Evolutionary conservation across 92 coral and sea anemone genomes (phyloP), one percentile per base, ranked within the genome.

Genomic region (Umimayanthus chanpuru): DNA sequence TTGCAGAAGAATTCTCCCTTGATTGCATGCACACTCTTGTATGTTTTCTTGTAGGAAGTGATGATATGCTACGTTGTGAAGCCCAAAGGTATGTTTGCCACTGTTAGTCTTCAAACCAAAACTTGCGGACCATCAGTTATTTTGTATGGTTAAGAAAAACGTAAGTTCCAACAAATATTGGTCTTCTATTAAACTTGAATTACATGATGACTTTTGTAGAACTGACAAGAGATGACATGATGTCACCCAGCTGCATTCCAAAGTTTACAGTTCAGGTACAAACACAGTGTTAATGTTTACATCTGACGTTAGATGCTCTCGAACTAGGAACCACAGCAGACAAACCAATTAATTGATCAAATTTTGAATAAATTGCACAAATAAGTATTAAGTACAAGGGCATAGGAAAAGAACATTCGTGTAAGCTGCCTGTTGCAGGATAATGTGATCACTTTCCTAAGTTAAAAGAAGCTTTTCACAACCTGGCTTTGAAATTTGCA

Each of bases 191-290:
- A 32, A 32, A 9, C 25, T 61, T 53, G 58, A 53, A 21, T 49
- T 90, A 16, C 53, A 56, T 11, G 36, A 32, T 32, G 36, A 32
- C 36, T 32, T 32, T 32, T 32, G 8, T 65, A 94, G 98, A 79
- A 53, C 79, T 92, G 71, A 93, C 96, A 4, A 58, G 76, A 76
- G 89, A 87, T 47, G 96, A 93, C 49, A 21, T 96, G 86, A 84
- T 82, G 73, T 85, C 89, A 18, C 96, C 98, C 64, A 90, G 81
- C 39, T 93, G 98, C 76, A 91, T 94, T 39, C 39, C 91, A 79
- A 88, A 90, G 30, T 96, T 95, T 85, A 91, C 89, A 89, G 89
- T 94, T 85, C 96, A 96, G 94, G 98, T 93, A 81, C 40, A 10
- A 41, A 68, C 32, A 6, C 3, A 68, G 14, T 68, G 3, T 9